Conservation (phyloP, 2,113 vertebrate genomes). For the Lepus timidus region DNA sequence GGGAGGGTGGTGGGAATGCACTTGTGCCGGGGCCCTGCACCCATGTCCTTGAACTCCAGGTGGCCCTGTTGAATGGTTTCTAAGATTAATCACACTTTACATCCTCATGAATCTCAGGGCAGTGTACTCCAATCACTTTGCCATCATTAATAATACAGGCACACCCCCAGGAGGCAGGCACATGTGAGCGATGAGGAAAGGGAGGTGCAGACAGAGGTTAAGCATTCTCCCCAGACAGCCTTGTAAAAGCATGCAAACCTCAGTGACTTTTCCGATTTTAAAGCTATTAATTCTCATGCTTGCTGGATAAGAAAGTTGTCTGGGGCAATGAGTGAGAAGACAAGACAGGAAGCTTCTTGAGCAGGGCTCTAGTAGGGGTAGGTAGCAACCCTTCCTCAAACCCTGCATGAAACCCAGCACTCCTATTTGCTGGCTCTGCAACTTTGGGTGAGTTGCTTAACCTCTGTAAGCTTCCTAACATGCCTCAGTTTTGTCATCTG, state of each 20-base stretch:
- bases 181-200: not conserved
- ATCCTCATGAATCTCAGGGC: not conserved
- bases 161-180: constrained; percentile 53
- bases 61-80: constrained; percentile 1
- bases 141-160: constrained; percentile 58
- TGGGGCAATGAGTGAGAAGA: not conserved
- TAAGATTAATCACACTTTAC: constrained; percentile 24
- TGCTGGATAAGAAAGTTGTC: constrained; percentile 35
- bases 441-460: not conserved
- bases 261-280: constrained; percentile 59
- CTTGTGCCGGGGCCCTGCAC: not conserved
- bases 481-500: not conserved
- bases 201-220: constrained; percentile 64
- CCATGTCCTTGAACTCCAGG: not conserved
- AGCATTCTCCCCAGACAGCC: constrained; percentile 55
- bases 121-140: constrained; percentile 13
- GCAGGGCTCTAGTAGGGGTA: too few relatives aligned
- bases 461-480: not conserved
- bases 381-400: not conserved
- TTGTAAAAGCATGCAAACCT: constrained; percentile 26
- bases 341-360: not conserved
- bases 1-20: not conserved
- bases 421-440: not conserved
- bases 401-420: not conserved
- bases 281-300: constrained; percentile 59